Evolutionary conservation across 1,140 invertebrate genomes (phyloP), one percentile per base, ranked within the genome.

Genomic region (Drosophila arawakana): DNA sequence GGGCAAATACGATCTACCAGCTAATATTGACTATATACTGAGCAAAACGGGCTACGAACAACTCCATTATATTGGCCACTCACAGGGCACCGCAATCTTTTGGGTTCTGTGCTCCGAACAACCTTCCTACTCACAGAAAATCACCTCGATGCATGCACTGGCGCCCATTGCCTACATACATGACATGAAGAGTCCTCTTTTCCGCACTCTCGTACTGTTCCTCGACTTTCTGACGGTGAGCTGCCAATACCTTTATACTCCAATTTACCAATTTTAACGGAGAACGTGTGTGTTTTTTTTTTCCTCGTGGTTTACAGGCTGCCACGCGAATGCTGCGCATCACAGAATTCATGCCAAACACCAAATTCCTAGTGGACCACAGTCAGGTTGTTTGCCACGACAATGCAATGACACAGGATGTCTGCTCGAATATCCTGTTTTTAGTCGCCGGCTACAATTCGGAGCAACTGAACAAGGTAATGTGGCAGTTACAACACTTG

Each of bases 1-100:
- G 93, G 96, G 95, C 46, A 92, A 94, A 39, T 95, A 95, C 70
- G 97, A 98, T 92, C 76, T 97, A 35, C 96, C 97, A 2, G 94
- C 96, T 0, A 95, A 95, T 92, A 95, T 98, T 46, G 95, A 96
- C 81, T 95, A 95, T 80, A 94, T 96, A 35, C 90, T 97, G 1
- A 91, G 93, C n/a, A 80, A 91, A 9, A 96, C 96, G 0, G 93
- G 93, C 3, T 91, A 94, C 63, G 74, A 93, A 15, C 92, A 94
- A 65, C 78, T 97, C 1, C 94, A 94, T 77, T 97, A 96, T 71
- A 93, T 96, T 4, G 95, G 96, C 1, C 95, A 96, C 90, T 95
- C 94, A 7, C 93, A 93, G 92, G 96, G 96, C 21, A 96, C 95
- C 0, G 95, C 95, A 3, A 85, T 93, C 4, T 95, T 95, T 80